phyloP scores from a whole-genome alignment of 1,140 invertebrate genomes.

The Condylostylus longicornis region DNA sequence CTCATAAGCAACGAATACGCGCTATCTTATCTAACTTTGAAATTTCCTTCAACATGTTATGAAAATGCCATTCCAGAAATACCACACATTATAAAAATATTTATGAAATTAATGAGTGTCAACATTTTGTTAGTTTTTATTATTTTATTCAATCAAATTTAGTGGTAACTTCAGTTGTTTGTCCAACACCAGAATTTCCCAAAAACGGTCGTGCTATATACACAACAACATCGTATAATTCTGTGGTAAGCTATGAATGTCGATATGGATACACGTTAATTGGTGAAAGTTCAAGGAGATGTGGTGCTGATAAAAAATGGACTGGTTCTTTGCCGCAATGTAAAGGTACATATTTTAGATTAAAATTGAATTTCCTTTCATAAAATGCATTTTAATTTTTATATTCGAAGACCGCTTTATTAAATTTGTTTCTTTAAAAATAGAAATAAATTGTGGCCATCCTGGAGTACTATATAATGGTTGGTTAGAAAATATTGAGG shows the following conservation, averaged over 20 bases:
- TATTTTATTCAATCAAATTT: slow-evolving; percentile 24
- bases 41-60: too few relatives aligned
- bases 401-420: too few relatives aligned
- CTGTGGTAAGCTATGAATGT: slow-evolving; percentile 84
- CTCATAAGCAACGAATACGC: too few relatives aligned
- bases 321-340: slow-evolving; percentile 71
- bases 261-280: slow-evolving; percentile 80
- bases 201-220: slow-evolving; percentile 81
- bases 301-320: slow-evolving; percentile 85
- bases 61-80: too few relatives aligned
- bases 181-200: slow-evolving; percentile 71
- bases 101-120: too few relatives aligned
- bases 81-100: too few relatives aligned
- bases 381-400: background rate
- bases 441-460: slow-evolving; percentile 85
- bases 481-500: slow-evolving; percentile 84
- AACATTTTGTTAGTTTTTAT: slow-evolving; percentile 8
- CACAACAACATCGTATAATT: slow-evolving; percentile 86
- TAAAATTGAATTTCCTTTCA: background rate
- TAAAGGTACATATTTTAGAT: slow-evolving; percentile 37
- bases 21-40: too few relatives aligned
- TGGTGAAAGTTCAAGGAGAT: slow-evolving; percentile 71
- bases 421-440: background rate
- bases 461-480: slow-evolving; percentile 85
- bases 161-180: slow-evolving; percentile 79